Evolutionary conservation across 2,797 vertebrate genomes (phyloP).

Genomic region (Margarornis squamiger): DNA sequence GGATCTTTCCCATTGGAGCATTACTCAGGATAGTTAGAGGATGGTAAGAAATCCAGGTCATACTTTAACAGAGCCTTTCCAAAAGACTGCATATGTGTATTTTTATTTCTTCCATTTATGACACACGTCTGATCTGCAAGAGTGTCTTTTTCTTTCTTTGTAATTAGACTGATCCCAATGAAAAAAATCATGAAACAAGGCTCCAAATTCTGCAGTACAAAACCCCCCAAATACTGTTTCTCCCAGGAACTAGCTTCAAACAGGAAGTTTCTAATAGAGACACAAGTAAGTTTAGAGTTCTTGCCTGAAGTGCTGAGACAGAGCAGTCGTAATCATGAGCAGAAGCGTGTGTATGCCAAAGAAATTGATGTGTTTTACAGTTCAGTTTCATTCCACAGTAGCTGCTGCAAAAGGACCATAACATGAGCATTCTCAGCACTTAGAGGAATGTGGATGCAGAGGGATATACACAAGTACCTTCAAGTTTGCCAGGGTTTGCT

Average conservation of each 20-base stretch:
- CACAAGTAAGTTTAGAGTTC: neutral
- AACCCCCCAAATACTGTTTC: neutral
- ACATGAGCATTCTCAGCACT: neutral
- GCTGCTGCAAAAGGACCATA: neutral
- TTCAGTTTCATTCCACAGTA: neutral
- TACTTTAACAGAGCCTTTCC: neutral
- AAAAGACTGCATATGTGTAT: neutral
- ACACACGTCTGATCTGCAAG: neutral
- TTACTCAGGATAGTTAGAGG: constrained; percentile 83
- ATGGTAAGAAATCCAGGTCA: constrained; percentile 80
- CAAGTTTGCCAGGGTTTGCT: neutral
- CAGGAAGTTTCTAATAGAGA: neutral
- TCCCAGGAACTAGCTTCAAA: neutral
- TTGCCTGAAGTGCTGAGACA: neutral
- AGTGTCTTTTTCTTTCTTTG: neutral
- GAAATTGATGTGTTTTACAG: neutral
- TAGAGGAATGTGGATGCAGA: neutral
- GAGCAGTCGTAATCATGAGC: neutral
- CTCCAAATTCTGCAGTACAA: neutral
- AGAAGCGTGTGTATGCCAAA: neutral
- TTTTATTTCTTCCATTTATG: constrained; percentile 14
- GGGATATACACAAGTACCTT: neutral
- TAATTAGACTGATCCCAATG: neutral
- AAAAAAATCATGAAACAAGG: neutral
- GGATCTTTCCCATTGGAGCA: constrained; percentile 75